Percentiles rank a stretch among this genome's conserved stretches.
These are phyloP conservation scores for Cantharis flavilabris DNA, from an alignment of 2,888 invertebrate genomes.

Conservation along the genomic window DNA sequence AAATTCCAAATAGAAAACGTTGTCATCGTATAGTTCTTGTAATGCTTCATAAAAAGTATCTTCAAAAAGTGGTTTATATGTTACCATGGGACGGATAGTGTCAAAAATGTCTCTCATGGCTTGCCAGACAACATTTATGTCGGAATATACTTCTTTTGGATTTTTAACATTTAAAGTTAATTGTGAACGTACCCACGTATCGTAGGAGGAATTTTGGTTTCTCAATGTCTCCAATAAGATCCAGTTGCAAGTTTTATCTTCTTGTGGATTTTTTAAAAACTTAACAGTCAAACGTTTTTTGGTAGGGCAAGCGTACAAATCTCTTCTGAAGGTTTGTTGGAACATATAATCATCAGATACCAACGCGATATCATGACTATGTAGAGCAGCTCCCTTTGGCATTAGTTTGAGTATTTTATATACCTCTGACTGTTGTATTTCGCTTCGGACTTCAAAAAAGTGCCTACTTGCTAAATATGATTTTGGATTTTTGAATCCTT, in stretches of 20 bases:
- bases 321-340: constrained; percentile 64
- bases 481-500: constrained; percentile 42
- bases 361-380: constrained; percentile 69
- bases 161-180: constrained; percentile 40
- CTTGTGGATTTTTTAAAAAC: constrained; percentile 35
- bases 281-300: constrained; percentile 30
- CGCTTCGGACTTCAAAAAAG: constrained; percentile 64
- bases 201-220: constrained; percentile 34
- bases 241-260: constrained; percentile 51
- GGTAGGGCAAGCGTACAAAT: constrained; percentile 57
- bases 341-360: constrained; percentile 65
- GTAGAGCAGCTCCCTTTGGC: constrained; percentile 76
- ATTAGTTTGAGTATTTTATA: constrained; percentile 67
- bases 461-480: constrained; percentile 67
- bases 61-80: constrained; percentile 61
- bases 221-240: constrained; percentile 55
- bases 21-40: constrained; percentile 64
- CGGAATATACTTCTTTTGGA: constrained; percentile 43
- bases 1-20: constrained; percentile 66
- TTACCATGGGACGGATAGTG: constrained; percentile 55
- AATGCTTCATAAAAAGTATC: constrained; percentile 62
- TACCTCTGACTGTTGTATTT: constrained; percentile 66
- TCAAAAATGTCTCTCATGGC: constrained; percentile 57
- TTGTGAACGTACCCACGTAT: constrained; percentile 28
- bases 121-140: constrained; percentile 57